Evolutionary conservation across 2,797 vertebrate genomes (phyloP).

Genomic region (Intellagama lesueurii): DNA sequence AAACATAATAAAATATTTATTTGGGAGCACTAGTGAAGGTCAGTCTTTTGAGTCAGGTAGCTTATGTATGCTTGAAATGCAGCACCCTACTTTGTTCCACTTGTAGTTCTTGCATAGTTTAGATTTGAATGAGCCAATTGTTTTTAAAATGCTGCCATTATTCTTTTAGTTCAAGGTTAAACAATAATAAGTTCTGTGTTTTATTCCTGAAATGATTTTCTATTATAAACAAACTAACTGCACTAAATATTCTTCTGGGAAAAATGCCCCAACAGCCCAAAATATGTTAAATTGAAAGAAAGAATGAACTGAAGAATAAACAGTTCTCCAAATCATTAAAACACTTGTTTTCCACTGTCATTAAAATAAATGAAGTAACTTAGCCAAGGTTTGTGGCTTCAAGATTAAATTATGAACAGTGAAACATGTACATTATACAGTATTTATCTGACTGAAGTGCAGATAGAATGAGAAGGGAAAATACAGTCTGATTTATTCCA

Average conservation of each 20-base stretch:
- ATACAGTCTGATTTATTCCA: neutral
- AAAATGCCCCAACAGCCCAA: conserved; percentile 30
- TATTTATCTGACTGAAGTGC: conserved; percentile 33
- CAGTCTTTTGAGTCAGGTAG: neutral
- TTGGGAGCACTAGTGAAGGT: neutral
- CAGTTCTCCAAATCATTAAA: conserved; percentile 62
- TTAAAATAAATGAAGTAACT: conserved; percentile 46
- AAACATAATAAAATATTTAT: accelerated
- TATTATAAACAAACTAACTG: conserved; percentile 28
- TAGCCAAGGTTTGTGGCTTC: conserved; percentile 37
- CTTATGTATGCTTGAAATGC: neutral
- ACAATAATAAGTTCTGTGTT: neutral
- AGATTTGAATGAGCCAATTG: neutral
- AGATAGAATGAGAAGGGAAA: conserved; percentile 39
- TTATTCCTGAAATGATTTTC: neutral
- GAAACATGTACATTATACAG: neutral
- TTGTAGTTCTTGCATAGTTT: neutral
- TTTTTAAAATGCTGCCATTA: conserved; percentile 12
- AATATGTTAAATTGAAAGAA: conserved; percentile 54
- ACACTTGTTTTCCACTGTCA: conserved; percentile 60
- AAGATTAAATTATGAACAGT: conserved; percentile 30
- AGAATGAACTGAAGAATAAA: conserved; percentile 51
- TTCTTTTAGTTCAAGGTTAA: conserved; percentile 7
- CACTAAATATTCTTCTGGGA: conserved; percentile 41
- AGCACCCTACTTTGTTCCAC: neutral